Conservation (phyloP, 53 echinoderm and acorn worm species). For the Patiria pectinifera region DNA sequence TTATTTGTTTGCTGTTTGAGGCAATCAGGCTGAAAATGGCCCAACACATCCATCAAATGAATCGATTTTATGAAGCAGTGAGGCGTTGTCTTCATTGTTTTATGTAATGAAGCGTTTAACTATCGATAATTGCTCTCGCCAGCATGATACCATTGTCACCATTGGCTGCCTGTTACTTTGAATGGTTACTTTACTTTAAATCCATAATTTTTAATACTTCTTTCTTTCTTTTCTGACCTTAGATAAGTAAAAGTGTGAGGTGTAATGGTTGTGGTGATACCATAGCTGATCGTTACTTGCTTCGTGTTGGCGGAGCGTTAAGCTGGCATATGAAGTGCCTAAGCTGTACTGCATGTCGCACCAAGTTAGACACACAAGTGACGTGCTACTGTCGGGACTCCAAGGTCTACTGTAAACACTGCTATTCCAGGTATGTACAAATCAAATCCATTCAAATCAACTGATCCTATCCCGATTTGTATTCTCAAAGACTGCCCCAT, state of each 20-base stretch:
- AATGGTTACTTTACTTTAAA: not conserved
- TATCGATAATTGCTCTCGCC: slow-evolving; percentile 1
- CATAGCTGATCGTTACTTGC: slow-evolving; percentile 80
- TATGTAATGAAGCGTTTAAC: not conserved
- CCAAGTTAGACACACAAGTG: slow-evolving; percentile 69
- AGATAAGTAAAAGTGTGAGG: slow-evolving; percentile 44
- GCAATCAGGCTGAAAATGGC: not conserved
- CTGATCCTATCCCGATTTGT: not conserved
- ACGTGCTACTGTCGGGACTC: slow-evolving; percentile 85
- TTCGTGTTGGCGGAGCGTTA: slow-evolving; percentile 77
- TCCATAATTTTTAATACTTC: not conserved
- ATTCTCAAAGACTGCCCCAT: not conserved
- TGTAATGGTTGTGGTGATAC: slow-evolving; percentile 81
- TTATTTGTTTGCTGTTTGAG: not conserved
- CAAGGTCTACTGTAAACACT: slow-evolving; percentile 82
- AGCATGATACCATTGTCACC: not conserved
- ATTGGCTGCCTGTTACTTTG: not conserved
- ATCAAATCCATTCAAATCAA: not conserved
- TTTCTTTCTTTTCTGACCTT: not conserved
- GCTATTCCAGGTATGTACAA: slow-evolving; percentile 82
- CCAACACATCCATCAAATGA: not conserved
- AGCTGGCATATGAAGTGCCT: slow-evolving; percentile 89
- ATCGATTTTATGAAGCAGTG: not conserved
- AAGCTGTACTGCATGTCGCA: slow-evolving; percentile 73
- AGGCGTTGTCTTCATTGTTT: not conserved